Conservation (phyloP, 1,140 invertebrate genomes). For the Conus betulinus region DNA sequence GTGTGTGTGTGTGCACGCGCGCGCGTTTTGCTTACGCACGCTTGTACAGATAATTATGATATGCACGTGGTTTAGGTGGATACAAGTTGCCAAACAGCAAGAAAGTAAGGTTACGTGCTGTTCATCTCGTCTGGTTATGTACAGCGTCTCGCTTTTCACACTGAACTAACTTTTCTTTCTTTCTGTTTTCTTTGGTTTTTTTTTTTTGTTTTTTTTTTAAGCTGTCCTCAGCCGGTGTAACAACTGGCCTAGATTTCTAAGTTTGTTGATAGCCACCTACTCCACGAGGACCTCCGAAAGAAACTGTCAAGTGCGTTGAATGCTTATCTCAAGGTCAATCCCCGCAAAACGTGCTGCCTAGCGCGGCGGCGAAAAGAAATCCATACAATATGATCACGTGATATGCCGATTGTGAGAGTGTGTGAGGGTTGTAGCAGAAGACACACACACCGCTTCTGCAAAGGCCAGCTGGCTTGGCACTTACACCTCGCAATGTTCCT, state of each 20-base stretch:
- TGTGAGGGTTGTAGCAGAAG: conserved; percentile 20
- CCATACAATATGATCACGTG: conserved; percentile 31
- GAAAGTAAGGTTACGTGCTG: too few relatives aligned
- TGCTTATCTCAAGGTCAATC: conserved; percentile 31
- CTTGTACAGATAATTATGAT: too few relatives aligned
- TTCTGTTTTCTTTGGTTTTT: background rate
- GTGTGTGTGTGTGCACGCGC: too few relatives aligned
- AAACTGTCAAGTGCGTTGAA: background rate
- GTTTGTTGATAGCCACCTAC: too few relatives aligned
- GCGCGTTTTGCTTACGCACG: too few relatives aligned
- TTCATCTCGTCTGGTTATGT: too few relatives aligned
- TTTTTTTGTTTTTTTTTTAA: background rate
- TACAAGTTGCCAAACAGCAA: too few relatives aligned
- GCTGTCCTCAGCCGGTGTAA: background rate
- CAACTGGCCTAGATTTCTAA: too few relatives aligned
- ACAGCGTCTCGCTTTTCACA: too few relatives aligned
- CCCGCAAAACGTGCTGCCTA: conserved; percentile 30
- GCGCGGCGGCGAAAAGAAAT: conserved; percentile 18
- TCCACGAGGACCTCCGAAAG: too few relatives aligned
- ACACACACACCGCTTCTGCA: conserved; percentile 8
- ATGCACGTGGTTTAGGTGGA: too few relatives aligned
- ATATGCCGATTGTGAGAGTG: conserved; percentile 30
- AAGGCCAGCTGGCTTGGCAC: conserved; percentile 8
- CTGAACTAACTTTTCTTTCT: background rate
- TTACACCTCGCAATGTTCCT: background rate